Evolutionary conservation across 64 coral and sea anemone genomes (phyloP).

Genomic region (Acropora yongei): DNA sequence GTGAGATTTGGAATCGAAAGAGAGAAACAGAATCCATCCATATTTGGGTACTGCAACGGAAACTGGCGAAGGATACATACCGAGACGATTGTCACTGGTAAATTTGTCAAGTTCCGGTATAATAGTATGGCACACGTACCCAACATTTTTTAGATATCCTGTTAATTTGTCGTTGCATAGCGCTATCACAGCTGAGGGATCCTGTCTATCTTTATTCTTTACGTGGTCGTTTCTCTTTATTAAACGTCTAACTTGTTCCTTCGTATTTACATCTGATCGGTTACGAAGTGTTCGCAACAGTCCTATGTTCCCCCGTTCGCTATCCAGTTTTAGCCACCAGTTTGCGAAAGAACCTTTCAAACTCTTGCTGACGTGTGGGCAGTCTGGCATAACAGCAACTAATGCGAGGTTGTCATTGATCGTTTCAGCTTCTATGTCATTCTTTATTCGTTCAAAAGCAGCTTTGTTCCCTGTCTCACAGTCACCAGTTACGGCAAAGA

Average conservation of each 20-base stretch:
- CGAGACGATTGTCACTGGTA: slow-evolving; percentile 45
- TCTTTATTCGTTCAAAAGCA: not conserved
- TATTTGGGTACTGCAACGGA: slow-evolving; percentile 15
- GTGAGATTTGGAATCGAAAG: slow-evolving; percentile 10
- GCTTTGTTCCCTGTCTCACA: slow-evolving; percentile 33
- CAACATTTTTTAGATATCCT: not conserved
- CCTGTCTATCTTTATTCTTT: slow-evolving; percentile 41
- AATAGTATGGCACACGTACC: slow-evolving; percentile 51
- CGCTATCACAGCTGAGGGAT: slow-evolving; percentile 22
- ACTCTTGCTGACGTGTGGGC: slow-evolving; percentile 1
- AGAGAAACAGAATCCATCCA: slow-evolving; percentile 37
- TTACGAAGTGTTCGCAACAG: slow-evolving; percentile 9
- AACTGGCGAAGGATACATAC: slow-evolving; percentile 30
- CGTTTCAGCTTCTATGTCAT: slow-evolving; percentile 15
- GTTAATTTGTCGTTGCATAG: slow-evolving; percentile 12
- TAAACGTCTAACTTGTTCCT: too few species aligned
- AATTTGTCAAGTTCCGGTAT: slow-evolving; percentile 76
- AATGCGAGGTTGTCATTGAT: slow-evolving; percentile 19
- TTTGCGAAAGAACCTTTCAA: slow-evolving; percentile 15
- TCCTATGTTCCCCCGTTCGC: slow-evolving; percentile 5
- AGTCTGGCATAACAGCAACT: not conserved
- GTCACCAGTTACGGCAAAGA: slow-evolving; percentile 12
- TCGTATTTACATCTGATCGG: not conserved
- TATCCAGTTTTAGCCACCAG: slow-evolving; percentile 28
- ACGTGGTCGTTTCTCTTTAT: slow-evolving; percentile 38